phyloP scores from a whole-genome alignment of 1,140 invertebrate species.

The Halesus radiatus region DNA sequence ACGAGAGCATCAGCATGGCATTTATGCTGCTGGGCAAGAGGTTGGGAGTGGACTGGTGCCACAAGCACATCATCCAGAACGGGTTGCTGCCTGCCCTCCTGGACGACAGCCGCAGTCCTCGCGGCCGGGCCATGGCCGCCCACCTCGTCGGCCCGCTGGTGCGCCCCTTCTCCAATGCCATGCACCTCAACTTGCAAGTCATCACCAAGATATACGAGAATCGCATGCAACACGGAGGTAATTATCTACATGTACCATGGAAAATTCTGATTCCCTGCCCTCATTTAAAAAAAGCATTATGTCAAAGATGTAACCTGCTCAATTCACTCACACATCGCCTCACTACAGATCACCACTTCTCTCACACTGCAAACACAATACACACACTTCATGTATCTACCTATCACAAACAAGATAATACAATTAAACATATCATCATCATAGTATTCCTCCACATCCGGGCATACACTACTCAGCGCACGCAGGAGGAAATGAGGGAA shows the following conservation, averaged over 20 bases:
- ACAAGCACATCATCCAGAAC: slow-evolving; percentile 64
- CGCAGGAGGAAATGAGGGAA: too few relatives aligned
- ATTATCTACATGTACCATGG: background rate
- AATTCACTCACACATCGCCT: too few relatives aligned
- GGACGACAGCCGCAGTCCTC: slow-evolving; percentile 53
- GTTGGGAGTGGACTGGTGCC: slow-evolving; percentile 63
- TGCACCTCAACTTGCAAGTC: slow-evolving; percentile 66
- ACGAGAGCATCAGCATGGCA: slow-evolving; percentile 59
- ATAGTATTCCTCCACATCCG: too few relatives aligned
- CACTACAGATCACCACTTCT: too few relatives aligned
- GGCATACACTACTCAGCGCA: too few relatives aligned
- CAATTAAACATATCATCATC: too few relatives aligned
- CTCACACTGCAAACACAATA: too few relatives aligned
- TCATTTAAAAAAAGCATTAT: too few relatives aligned
- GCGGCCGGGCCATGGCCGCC: slow-evolving; percentile 61
- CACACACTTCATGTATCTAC: too few relatives aligned
- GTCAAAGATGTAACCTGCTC: too few relatives aligned
- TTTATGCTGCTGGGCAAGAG: slow-evolving; percentile 66
- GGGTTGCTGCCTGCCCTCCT: slow-evolving; percentile 63
- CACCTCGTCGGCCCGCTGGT: slow-evolving; percentile 64
- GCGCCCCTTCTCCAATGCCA: slow-evolving; percentile 63
- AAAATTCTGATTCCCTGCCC: too few relatives aligned
- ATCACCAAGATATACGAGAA: slow-evolving; percentile 61
- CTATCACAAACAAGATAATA: too few relatives aligned
- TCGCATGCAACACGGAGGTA: slow-evolving; percentile 58